Evolutionary conservation across 2,888 invertebrate genomes (phyloP), one percentile per base, ranked within the genome.

Genomic region (Drosophila picticornis): DNA sequence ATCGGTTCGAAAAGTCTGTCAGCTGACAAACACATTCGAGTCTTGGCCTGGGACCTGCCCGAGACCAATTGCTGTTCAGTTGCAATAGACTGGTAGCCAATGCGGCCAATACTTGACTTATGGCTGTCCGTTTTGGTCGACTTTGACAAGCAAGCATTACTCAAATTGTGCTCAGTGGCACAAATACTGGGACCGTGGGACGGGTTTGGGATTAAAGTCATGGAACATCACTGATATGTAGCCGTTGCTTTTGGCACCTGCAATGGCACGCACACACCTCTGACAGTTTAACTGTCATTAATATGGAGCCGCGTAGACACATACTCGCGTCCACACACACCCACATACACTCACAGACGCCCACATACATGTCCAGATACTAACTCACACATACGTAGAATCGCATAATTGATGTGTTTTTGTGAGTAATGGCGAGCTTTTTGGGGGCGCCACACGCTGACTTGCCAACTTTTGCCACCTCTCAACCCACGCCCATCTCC

Each of bases 251-350:
- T 77, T 82, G 79, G 72, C 84, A 87, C 84, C 83, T 85, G 83
- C 79, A 84, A 70, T 69, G 71, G 70, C 88, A 85, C 85, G 81
- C 84, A 87, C 83, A 83, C 81, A 84, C 75, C 87, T 83, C 88
- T 83, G 84, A 86, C 89, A 86, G 84, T 84, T 87, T 84, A 87
- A 84, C 87, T 88, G 87, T 88, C 87, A 88, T 87, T 87, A 87
- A 88, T 87, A 87, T 88, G 74, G 83, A 82, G 81, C 67, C 62
- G 61, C 69, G 55, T 56, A 68, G 60, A 57, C 66, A 55, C 62
- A 57, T 46, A 25, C 46, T 16, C 46, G 25, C 25, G 16, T 16
- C 9, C 72, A 57, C 63, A 48, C 48, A 61, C 55, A 38, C 29
- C 1, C 60, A 19, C 48, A n/a, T 48, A 19, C 55, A 16, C 52